Percentiles rank a stretch among this genome's conserved stretches.
Conservation (phyloP, 1,140 invertebrate genomes). For the Wiebesia pumilae region DNA sequence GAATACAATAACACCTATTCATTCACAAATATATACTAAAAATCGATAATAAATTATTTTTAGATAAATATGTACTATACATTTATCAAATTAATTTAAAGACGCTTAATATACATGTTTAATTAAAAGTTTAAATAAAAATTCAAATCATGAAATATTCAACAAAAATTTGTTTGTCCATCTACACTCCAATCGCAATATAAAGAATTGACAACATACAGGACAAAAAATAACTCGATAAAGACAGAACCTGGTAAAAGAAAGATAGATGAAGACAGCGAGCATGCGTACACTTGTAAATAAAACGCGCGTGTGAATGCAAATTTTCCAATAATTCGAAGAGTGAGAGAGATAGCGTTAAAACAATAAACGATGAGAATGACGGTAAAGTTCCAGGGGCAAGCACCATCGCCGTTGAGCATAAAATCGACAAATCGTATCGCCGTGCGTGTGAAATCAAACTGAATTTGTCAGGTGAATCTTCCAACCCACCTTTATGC, state of each 20-base stretch:
- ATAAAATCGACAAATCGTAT: constrained; percentile 49
- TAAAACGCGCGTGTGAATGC: constrained; percentile 44
- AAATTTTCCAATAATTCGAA: constrained; percentile 34
- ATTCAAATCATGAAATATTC: not conserved
- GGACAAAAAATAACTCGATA: not conserved
- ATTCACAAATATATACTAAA: too few relatives aligned
- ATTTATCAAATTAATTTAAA: not conserved
- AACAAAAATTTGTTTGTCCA: not conserved
- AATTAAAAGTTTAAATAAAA: not conserved
- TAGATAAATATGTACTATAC: too few relatives aligned
- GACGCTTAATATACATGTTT: not conserved
- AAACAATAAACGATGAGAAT: not conserved
- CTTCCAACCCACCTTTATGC: not conserved
- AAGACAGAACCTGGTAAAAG: not conserved
- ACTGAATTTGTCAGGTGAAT: constrained; percentile 46
- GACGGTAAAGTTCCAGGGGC: not conserved
- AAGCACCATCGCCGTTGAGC: constrained; percentile 1
- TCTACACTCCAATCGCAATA: not conserved
- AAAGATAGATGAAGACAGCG: not conserved
- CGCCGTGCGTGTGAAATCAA: constrained; percentile 48
- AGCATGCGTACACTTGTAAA: constrained; percentile 38
- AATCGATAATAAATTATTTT: too few relatives aligned
- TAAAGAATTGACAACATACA: constrained; percentile 12
- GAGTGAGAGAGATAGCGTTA: not conserved
- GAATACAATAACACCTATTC: too few relatives aligned